Base-by-base conservation (phyloP, 2,888 invertebrate genomes). In the Heliconius aoede region DNA sequence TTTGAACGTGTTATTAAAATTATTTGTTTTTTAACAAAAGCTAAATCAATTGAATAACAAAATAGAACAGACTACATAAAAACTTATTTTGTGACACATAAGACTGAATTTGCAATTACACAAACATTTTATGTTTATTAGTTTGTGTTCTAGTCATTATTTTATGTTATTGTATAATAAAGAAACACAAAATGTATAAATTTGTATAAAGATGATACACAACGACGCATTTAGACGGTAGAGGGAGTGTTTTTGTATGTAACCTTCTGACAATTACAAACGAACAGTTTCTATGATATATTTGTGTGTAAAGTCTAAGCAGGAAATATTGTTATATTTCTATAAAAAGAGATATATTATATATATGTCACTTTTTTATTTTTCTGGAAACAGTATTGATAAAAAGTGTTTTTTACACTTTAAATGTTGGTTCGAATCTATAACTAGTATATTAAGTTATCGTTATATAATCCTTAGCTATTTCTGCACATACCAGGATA, bases 181-280 rank as follows among this genome's bases (percentile, higher is more conserved):
- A 58, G 11, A 51, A 71, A 72, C 24, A 62, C 36, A 68, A 68
- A 65, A 78, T 80, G 82, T 86, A 83, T 86, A 85, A 86, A 86
- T 76, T 82, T 91, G 90, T 90, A 91, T 85, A 89, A 87, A 85
- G 76, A 28, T 75, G 83, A 73, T 72, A 85, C 85, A 90, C 90
- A 91, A 90, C 91, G 91, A 91, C 78, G 79, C 73, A 79, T 83
- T 81, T 85, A 86, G 84, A 77, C 80, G 74, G 76, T 85, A 86
- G 84, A 79, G 81, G 84, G 82, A 83, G 81, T 78, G 83, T 88
- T 90, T 89, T 89, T 78, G 61, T 73, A 30, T 72, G 58, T 75
- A 75, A 71, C 62, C 75, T 62, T 71, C 36, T 40, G 21, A 65
- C 40, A 74, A 51, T 74, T 74, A 40, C 36, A 69, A 51, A 26